Evolutionary conservation across 2,113 vertebrate species (phyloP).

Genomic region (Pseudorasbora parva): DNA sequence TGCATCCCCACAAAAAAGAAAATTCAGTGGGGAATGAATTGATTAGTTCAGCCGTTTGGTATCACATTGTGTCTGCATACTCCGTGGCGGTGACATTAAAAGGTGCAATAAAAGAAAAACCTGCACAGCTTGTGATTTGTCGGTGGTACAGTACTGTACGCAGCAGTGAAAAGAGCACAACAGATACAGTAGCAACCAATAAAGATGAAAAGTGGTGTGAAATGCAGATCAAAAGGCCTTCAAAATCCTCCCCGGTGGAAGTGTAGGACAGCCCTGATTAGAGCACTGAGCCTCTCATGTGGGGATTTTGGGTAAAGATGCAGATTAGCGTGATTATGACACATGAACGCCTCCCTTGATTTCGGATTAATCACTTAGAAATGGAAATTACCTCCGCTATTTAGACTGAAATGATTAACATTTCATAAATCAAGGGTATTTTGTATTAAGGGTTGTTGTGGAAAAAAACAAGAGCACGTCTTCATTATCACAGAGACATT

Average conservation of each 20-base stretch:
- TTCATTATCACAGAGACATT: conserved; percentile 47
- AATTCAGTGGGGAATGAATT: conserved; percentile 25
- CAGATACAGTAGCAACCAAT: conserved; percentile 11
- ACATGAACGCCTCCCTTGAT: conserved; percentile 35
- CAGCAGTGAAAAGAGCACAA: conserved; percentile 8
- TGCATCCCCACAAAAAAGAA: background rate
- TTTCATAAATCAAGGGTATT: conserved; percentile 42
- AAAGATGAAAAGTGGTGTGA: conserved; percentile 44
- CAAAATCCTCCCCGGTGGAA: conserved; percentile 13
- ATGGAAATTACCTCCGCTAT: conserved; percentile 46
- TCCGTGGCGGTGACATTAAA: conserved; percentile 37
- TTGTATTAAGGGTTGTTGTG: conserved; percentile 32
- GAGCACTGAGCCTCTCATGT: background rate
- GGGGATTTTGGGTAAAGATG: conserved; percentile 48
- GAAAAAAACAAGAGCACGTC: conserved; percentile 13
- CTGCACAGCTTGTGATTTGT: conserved; percentile 39
- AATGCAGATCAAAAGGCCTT: conserved; percentile 47
- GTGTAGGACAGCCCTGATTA: conserved; percentile 38
- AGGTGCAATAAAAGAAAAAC: conserved; percentile 28
- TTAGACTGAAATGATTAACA: conserved; percentile 45
- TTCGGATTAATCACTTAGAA: conserved; percentile 46
- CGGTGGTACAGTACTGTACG: conserved; percentile 12
- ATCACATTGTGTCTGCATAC: conserved; percentile 32
- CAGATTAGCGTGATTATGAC: conserved; percentile 54
- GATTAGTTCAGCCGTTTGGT: conserved; percentile 48